Evolutionary conservation across 2,888 invertebrate species (phyloP).

Genomic region (Zygogramma bicolorata): DNA sequence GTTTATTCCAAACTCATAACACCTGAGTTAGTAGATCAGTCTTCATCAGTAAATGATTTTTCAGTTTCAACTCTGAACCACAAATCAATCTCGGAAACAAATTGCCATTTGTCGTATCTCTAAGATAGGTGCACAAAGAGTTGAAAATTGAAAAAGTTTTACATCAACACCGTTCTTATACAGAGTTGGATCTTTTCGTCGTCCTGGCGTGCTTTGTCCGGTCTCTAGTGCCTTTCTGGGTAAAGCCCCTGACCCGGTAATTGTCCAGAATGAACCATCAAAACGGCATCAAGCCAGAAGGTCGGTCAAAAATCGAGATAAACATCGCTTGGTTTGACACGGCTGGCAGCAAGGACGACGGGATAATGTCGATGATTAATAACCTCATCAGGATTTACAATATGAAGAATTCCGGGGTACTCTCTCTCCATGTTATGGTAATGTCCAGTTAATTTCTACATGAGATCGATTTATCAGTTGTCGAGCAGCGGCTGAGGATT

Average conservation of each 20-base stretch:
- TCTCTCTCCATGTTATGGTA: slow-evolving; percentile 20
- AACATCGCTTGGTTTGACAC: slow-evolving; percentile 29
- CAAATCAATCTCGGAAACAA: too few species aligned
- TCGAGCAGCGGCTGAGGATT: neutral
- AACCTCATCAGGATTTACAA: slow-evolving; percentile 38
- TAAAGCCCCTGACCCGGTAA: neutral
- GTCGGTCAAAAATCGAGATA: slow-evolving; percentile 37
- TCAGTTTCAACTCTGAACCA: too few species aligned
- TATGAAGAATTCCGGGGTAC: slow-evolving; percentile 34
- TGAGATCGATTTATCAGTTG: slow-evolving; percentile 14
- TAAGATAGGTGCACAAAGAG: too few species aligned
- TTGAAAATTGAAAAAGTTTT: too few species aligned
- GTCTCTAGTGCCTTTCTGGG: neutral
- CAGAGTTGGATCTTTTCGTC: too few species aligned
- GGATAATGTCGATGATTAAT: slow-evolving; percentile 37
- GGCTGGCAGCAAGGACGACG: slow-evolving; percentile 31
- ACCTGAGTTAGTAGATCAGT: too few species aligned
- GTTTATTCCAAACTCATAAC: too few species aligned
- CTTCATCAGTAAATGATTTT: too few species aligned
- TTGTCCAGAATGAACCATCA: slow-evolving; percentile 5
- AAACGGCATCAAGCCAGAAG: slow-evolving; percentile 2
- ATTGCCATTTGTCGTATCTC: too few species aligned
- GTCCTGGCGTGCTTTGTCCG: too few species aligned
- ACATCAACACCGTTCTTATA: too few species aligned
- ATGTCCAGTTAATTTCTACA: slow-evolving; percentile 36